Conservation (phyloP, 2,888 invertebrate genomes). For the Cephus rjabovi region DNA sequence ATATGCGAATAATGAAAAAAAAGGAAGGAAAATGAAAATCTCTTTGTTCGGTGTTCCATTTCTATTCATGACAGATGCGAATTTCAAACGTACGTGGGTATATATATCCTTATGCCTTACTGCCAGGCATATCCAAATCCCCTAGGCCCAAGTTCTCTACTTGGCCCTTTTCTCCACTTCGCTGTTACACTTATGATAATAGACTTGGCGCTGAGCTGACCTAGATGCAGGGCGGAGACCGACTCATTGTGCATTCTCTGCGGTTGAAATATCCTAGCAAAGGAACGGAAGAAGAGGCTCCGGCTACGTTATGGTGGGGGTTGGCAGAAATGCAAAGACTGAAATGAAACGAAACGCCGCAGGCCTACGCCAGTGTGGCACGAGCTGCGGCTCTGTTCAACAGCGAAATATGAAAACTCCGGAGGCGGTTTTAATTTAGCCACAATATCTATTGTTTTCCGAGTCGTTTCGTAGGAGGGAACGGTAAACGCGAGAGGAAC, state of each 20-base stretch:
- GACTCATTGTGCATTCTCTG: background rate
- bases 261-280: background rate
- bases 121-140: background rate
- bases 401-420: conserved; percentile 64
- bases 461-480: conserved; percentile 27
- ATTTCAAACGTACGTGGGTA: background rate
- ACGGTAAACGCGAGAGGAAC: background rate
- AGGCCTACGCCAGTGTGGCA: conserved; percentile 33
- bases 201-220: background rate
- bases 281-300: conserved; percentile 13
- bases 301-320: conserved; percentile 12
- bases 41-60: background rate
- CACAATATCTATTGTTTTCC: conserved; percentile 64
- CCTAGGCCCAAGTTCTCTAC: background rate
- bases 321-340: conserved; percentile 45
- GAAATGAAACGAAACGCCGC: conserved; percentile 63
- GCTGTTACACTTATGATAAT: conserved; percentile 3
- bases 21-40: background rate
- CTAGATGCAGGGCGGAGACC: background rate
- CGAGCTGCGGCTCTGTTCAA: conserved; percentile 41
- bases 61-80: background rate
- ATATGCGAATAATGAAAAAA: background rate
- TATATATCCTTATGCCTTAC: background rate
- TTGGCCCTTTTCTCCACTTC: background rate
- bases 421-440: conserved; percentile 66